Percentiles rank a stretch among this genome's conserved stretches.
phyloP scores from a whole-genome alignment of 2,888 invertebrate species.

The Artemia sp. region DNA sequence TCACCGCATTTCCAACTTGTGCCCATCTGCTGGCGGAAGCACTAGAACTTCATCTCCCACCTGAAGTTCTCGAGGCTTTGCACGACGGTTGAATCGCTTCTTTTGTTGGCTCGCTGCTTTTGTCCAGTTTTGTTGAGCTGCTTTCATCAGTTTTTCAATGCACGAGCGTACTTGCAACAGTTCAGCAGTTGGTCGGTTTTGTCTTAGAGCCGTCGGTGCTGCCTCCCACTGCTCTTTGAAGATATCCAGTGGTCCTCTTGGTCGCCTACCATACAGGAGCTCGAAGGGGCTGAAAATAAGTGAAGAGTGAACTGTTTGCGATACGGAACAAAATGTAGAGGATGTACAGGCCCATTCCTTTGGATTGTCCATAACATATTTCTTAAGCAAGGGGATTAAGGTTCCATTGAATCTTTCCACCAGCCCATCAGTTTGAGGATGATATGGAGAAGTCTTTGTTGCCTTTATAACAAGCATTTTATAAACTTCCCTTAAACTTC shows the following conservation, averaged over 20 bases:
- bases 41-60: background rate
- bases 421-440: background rate
- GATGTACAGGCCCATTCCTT: no score
- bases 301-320: no score
- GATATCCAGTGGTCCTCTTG: conserved; percentile 3
- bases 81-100: background rate
- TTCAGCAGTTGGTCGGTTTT: no score
- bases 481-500: background rate
- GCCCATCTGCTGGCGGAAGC: background rate
- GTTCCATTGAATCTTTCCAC: background rate
- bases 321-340: no score
- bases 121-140: no score
- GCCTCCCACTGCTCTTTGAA: background rate
- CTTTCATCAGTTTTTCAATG: no score
- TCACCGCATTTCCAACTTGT: background rate
- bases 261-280: background rate
- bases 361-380: background rate
- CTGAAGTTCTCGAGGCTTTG: background rate
- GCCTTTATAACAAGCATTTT: background rate
- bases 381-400: background rate
- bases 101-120: background rate
- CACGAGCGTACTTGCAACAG: no score
- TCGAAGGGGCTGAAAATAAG: no score
- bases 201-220: background rate
- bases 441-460: background rate